Percentiles rank a stretch among this genome's conserved stretches.
Evolutionary conservation across 2,113 vertebrate species (phyloP).

Genomic region (Emberiza fucata): DNA sequence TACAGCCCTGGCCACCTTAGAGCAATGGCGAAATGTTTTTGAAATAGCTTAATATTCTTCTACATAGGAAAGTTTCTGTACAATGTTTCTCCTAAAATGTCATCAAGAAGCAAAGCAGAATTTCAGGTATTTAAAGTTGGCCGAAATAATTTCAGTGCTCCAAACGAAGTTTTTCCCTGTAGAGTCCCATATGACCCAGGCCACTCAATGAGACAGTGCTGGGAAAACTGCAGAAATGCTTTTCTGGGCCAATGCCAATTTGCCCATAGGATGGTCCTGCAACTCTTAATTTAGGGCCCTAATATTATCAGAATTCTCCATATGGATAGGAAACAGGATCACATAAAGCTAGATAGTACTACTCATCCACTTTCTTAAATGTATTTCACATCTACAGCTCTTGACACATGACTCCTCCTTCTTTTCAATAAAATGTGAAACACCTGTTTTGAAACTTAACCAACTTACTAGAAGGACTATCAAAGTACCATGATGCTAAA

Average conservation of each 20-base stretch:
- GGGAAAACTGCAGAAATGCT: not conserved
- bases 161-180: not conserved
- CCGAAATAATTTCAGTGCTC: not conserved
- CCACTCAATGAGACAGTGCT: not conserved
- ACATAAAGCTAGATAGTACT: not conserved
- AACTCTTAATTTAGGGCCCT: not conserved
- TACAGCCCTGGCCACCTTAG: not conserved
- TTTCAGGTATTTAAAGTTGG: not conserved
- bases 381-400: not conserved
- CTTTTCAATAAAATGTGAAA: not conserved
- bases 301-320: not conserved
- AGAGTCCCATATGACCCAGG: not conserved
- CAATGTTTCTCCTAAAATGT: not conserved
- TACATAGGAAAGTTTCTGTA: not conserved
- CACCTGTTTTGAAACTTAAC: not conserved
- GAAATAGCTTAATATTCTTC: not conserved
- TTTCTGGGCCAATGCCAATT: not conserved
- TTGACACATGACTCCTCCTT: not conserved
- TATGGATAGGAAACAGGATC: not conserved
- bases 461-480: not conserved
- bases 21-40: not conserved
- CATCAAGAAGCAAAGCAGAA: not conserved
- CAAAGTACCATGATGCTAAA: not conserved
- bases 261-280: not conserved
- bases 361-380: not conserved